These are phyloP conservation scores for Hyalella azteca DNA, from an alignment of 2,888 invertebrate genomes.

Conservation along the genomic window DNA sequence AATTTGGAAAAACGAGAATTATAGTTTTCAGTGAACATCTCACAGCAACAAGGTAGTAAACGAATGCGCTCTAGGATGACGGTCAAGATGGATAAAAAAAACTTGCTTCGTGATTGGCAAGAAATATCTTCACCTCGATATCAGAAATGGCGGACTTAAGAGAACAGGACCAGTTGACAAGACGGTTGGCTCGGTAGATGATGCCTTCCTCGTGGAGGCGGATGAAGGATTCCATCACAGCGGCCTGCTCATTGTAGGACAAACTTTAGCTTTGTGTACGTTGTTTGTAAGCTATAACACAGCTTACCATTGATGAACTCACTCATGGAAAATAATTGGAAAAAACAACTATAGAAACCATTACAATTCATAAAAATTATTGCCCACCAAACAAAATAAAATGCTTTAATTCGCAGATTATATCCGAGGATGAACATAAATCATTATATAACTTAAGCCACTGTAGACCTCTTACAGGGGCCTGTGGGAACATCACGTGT, in stretches of 20 bases:
- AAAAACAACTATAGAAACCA: background rate
- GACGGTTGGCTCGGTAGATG: conserved; percentile 89
- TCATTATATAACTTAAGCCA: too few species aligned
- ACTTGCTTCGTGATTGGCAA: background rate
- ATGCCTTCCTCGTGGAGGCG: conserved; percentile 75
- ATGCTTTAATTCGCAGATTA: background rate
- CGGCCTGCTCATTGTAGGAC: conserved; percentile 78
- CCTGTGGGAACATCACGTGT: too few species aligned
- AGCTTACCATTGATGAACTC: background rate
- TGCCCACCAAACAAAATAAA: background rate
- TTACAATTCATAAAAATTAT: too few species aligned
- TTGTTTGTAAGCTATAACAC: conserved; percentile 62
- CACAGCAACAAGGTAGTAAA: too few species aligned
- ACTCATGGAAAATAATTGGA: background rate
- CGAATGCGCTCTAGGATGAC: background rate
- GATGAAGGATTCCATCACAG: conserved; percentile 94
- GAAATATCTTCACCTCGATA: conserved; percentile 75
- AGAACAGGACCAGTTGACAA: conserved; percentile 99
- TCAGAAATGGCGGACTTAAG: conserved; percentile 98
- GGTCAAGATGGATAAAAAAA: background rate
- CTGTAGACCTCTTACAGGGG: too few species aligned
- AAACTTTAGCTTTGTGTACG: too few species aligned
- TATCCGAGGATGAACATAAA: background rate
- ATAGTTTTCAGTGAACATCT: too few species aligned
- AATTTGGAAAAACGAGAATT: too few species aligned